Evolutionary conservation across 2,113 vertebrate genomes (phyloP).

Genomic region (Scytalopus superciliaris): DNA sequence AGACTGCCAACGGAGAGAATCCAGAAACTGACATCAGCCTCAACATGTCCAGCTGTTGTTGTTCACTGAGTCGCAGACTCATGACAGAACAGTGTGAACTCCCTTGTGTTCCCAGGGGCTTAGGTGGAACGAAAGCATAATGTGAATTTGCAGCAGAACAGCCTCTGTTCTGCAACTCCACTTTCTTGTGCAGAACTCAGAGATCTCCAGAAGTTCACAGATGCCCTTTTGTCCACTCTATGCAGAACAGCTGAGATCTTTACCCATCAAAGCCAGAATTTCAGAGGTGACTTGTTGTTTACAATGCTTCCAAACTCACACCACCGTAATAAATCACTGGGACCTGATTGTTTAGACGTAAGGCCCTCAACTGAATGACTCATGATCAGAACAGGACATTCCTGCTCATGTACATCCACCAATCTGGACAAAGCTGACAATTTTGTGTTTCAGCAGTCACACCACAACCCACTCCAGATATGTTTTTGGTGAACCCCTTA

Average conservation of each 20-base stretch:
- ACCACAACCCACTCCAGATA: not conserved
- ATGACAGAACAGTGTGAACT: slow-evolving; percentile 51
- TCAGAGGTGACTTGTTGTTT: not conserved
- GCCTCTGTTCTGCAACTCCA: not conserved
- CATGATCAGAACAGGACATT: not conserved
- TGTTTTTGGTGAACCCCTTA: not conserved
- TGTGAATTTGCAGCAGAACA: not conserved
- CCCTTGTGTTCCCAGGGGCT: slow-evolving; percentile 34
- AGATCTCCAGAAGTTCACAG: not conserved
- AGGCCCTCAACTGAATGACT: not conserved
- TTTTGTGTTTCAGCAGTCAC: not conserved
- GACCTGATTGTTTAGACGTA: not conserved
- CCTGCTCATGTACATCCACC: not conserved
- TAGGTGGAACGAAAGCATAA: slow-evolving; percentile 30
- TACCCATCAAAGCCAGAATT: not conserved
- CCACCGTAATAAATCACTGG: not conserved
- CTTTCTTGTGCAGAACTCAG: not conserved
- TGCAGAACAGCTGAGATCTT: not conserved
- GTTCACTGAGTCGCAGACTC: not conserved
- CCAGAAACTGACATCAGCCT: slow-evolving; percentile 29
- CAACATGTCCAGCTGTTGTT: slow-evolving; percentile 53
- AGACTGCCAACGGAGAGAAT: not conserved
- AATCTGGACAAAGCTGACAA: not conserved
- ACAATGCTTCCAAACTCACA: not conserved
- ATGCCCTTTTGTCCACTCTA: not conserved